Percentiles rank a stretch among this genome's conserved stretches.
Evolutionary conservation across 1,140 invertebrate species (phyloP).

Genomic region (Trissolcus basalis): DNA sequence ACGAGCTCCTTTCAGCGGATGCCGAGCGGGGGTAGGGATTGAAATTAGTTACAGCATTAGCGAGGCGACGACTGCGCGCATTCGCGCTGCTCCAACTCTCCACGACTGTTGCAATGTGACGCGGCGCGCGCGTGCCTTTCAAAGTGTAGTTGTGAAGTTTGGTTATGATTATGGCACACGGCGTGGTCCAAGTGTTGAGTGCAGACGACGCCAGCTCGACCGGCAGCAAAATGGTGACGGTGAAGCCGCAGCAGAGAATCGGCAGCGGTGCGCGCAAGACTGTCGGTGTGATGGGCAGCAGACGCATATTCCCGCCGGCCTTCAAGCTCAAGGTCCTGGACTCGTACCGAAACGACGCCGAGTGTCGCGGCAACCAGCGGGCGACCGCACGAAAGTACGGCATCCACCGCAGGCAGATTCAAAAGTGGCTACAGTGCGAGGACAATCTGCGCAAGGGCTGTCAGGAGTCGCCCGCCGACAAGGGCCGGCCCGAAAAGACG

Average conservation of each 20-base stretch:
- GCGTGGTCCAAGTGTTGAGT: slow-evolving; percentile 75
- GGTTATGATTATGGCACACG: slow-evolving; percentile 77
- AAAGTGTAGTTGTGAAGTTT: slow-evolving; percentile 55
- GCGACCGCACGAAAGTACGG: slow-evolving; percentile 91
- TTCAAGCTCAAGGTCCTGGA: slow-evolving; percentile 91
- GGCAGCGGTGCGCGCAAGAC: slow-evolving; percentile 72
- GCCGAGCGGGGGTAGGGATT: slow-evolving; percentile 64
- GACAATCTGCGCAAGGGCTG: slow-evolving; percentile 83
- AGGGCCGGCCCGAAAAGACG: slow-evolving; percentile 35
- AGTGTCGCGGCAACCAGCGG: slow-evolving; percentile 89
- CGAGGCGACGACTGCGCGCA: slow-evolving; percentile 63
- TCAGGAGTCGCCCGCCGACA: slow-evolving; percentile 64
- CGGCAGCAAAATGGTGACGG: slow-evolving; percentile 66
- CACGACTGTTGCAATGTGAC: slow-evolving; percentile 71
- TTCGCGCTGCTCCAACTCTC: slow-evolving; percentile 63
- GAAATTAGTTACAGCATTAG: slow-evolving; percentile 75
- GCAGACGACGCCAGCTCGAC: slow-evolving; percentile 67
- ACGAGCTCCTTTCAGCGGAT: slow-evolving; percentile 64
- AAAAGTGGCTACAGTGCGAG: slow-evolving; percentile 92
- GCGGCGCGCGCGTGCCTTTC: slow-evolving; percentile 57
- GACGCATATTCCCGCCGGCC: slow-evolving; percentile 88
- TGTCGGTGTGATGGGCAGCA: slow-evolving; percentile 81
- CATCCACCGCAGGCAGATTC: slow-evolving; percentile 89
- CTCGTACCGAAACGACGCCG: slow-evolving; percentile 87
- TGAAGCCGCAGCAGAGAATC: slow-evolving; percentile 58